Conservation (phyloP, 92 coral and sea anemone genomes). For the Palythoa heliodiscus region DNA sequence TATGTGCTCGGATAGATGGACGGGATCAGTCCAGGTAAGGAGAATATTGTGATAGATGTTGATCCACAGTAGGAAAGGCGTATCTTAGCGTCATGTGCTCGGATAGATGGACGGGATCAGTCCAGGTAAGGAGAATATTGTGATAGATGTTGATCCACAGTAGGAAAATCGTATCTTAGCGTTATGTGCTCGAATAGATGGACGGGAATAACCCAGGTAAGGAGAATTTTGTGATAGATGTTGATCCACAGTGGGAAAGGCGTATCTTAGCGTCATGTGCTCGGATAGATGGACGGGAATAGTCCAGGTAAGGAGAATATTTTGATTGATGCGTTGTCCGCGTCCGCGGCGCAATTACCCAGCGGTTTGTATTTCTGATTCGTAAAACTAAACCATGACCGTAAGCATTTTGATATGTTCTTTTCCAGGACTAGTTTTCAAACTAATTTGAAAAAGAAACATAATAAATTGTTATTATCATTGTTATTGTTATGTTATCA, state of each 20-base stretch:
- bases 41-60: too few relatives aligned
- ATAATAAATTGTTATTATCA: too few relatives aligned
- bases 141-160: too few relatives aligned
- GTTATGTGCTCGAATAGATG: slow-evolving; percentile 78
- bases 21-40: slow-evolving; percentile 86
- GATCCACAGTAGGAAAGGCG: slow-evolving; percentile 89
- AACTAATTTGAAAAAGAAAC: too few relatives aligned
- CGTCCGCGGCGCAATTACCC: too few relatives aligned
- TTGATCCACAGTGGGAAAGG: too few relatives aligned
- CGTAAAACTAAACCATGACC: background rate
- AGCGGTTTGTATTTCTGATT: background rate
- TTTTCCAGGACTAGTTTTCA: background rate
- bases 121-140: too few relatives aligned
- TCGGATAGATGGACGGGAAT: slow-evolving; percentile 79
- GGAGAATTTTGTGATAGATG: background rate
- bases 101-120: too few relatives aligned
- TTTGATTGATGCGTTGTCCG: too few relatives aligned
- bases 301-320: slow-evolving; percentile 67
- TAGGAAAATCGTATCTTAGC: too few relatives aligned
- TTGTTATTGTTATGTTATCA: too few relatives aligned
- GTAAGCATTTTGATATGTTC: background rate
- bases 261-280: slow-evolving; percentile 41
- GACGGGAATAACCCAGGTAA: slow-evolving; percentile 90
- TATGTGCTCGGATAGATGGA: slow-evolving; percentile 82
- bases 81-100: slow-evolving; percentile 32